Percentiles rank a stretch among this genome's conserved stretches.
These are phyloP conservation scores for Trichosurus vulpecula DNA, from an alignment of 2,797 vertebrate genomes.

Conservation along the genomic window DNA sequence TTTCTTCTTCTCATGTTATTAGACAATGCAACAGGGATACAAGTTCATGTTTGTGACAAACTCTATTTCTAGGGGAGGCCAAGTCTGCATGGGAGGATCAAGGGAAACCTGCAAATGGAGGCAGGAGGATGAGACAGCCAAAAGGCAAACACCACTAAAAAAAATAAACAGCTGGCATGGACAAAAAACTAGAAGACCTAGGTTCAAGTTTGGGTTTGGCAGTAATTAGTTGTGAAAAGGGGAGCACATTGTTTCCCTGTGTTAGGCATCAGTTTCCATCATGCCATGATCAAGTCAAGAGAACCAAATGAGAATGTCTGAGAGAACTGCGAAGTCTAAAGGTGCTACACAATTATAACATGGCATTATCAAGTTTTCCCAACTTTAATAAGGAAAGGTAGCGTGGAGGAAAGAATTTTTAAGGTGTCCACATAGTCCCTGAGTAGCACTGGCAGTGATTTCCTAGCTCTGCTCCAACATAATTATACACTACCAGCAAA, in stretches of 20 bases:
- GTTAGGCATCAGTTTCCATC: not conserved
- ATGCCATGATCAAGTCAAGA: not conserved
- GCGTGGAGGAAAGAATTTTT: not conserved
- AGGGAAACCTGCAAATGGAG: not conserved
- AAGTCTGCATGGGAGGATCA: not conserved
- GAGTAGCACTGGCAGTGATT: not conserved
- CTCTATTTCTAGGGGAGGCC: rapidly evolving
- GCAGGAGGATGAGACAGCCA: not conserved
- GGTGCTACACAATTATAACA: not conserved
- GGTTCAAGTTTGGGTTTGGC: not conserved
- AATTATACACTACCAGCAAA: not conserved
- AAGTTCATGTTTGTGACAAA: not conserved
- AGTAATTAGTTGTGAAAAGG: not conserved
- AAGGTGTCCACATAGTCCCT: not conserved
- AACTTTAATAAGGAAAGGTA: not conserved
- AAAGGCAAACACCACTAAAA: not conserved
- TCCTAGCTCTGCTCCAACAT: not conserved
- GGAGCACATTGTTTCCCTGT: not conserved
- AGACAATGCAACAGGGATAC: not conserved
- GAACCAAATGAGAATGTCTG: not conserved
- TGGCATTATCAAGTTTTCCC: not conserved
- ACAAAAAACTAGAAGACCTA: not conserved
- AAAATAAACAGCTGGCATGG: not conserved
- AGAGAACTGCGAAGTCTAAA: not conserved
- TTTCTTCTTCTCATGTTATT: not conserved